Conservation (phyloP, 2,888 invertebrate genomes). For the Pemphredon lugubris region DNA sequence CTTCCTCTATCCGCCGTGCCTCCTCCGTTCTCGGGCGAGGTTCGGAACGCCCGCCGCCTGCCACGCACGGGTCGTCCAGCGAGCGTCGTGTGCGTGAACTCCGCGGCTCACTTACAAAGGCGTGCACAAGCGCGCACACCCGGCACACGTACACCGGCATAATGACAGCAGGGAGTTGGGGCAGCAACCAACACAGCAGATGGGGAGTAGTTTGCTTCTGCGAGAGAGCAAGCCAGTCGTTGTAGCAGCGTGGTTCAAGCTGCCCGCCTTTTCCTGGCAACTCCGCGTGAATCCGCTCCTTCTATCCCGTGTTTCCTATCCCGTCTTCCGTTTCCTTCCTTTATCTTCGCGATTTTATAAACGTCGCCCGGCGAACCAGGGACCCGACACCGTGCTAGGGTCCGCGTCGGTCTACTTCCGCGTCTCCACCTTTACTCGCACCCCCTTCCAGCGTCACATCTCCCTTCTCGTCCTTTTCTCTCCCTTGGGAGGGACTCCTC, state of each 20-base stretch:
- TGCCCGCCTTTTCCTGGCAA: conserved; percentile 70
- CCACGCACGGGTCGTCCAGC: conserved; percentile 40
- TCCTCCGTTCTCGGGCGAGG: conserved; percentile 55
- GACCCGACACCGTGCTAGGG: conserved; percentile 40
- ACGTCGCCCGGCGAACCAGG: conserved; percentile 14
- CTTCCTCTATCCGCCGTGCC: conserved; percentile 25
- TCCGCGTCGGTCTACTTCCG: conserved; percentile 31
- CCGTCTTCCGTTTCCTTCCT: conserved; percentile 11
- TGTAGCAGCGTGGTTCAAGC: conserved; percentile 76
- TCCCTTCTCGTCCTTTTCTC: neutral
- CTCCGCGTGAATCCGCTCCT: conserved; percentile 53
- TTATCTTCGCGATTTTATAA: conserved; percentile 6
- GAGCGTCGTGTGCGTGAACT: neutral
- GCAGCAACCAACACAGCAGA: conserved; percentile 70
- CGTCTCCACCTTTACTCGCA: conserved; percentile 42
- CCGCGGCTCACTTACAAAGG: conserved; percentile 30
- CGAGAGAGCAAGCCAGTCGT: conserved; percentile 76
- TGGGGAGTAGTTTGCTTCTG: conserved; percentile 70
- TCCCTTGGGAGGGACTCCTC: conserved; percentile 5
- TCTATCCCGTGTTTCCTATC: conserved; percentile 10
- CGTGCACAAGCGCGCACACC: conserved; percentile 43
- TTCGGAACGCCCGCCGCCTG: conserved; percentile 54
- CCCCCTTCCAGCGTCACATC: conserved; percentile 29
- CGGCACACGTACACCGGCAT: conserved; percentile 43
- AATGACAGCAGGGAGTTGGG: conserved; percentile 68